Base-by-base conservation (phyloP, 2,888 invertebrate genomes). In the Cephalotes varians region DNA sequence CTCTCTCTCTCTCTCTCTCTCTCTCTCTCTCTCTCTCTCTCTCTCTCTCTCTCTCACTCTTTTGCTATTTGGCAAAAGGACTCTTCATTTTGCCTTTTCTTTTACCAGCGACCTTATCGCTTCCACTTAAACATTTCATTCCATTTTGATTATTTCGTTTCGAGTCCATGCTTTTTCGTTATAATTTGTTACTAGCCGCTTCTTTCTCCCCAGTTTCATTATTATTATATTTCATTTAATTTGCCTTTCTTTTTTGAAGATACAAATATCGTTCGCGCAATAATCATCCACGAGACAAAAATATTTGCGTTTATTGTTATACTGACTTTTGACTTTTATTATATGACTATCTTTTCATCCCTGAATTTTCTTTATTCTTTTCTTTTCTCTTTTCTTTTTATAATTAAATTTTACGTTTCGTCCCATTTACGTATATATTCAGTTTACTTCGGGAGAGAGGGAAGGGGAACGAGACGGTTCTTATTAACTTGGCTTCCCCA, bases 111-210 rank as follows among this genome's bases (percentile, higher is more conserved):
- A 40, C 60, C 9, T 79, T 67, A 34, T 65, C 72, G 47, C 12
- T n/a, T 37, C 21, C 18, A 47, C 28, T 56, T 31, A 47, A 58
- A 69, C 18, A 69, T 71, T 77, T 77, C 21, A 77, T 77, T 77
- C 25, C 44, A 69, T 69, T 69, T 69, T 21, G 44, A 69, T 69
- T 54, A 65, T 77, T 71, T 58, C 12, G 6, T 47, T 54, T 6
- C n/a, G 21, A 77, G 47, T 34, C 34, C 25, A 5, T 25, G 37
- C 62, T 49, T 77, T 77, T 37, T 51, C 28, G 76, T 21, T 56
- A 25, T 12, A 25, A 40, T 6, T 73, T 73, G 34, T 51, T 47
- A 60, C 15, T 28, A 21, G 21, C 10, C 49, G 7, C 10, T 9
- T 34, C 25, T 18, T 21, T 44, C n/a, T 67, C 12, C 54, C 7